Evolutionary conservation across 2,888 invertebrate genomes (phyloP).

Genomic region (Rhagophthalmus giganteus): DNA sequence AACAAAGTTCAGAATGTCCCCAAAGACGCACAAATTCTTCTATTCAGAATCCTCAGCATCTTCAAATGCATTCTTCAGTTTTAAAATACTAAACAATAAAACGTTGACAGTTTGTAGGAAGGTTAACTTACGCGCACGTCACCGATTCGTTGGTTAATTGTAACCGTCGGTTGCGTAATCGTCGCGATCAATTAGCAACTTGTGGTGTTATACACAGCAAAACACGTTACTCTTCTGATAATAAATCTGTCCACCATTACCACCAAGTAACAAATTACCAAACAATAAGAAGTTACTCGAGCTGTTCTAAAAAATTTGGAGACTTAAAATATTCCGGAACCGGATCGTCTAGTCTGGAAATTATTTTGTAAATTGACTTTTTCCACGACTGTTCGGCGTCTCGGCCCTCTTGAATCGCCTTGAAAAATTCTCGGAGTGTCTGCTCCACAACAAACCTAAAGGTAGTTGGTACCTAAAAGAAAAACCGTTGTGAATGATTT

Average conservation of each 20-base stretch:
- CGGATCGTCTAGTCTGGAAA: constrained; percentile 97
- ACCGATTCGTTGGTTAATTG: constrained; percentile 51
- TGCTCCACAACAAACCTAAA: constrained; percentile 97
- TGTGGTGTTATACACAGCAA: constrained; percentile 29
- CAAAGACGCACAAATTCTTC: constrained; percentile 44
- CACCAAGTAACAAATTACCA: constrained; percentile 40
- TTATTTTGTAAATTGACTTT: constrained; percentile 99
- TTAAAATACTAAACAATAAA: constrained; percentile 45
- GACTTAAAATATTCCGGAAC: constrained; percentile 99
- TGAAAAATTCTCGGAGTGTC: constrained; percentile 98
- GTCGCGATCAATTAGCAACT: constrained; percentile 27
- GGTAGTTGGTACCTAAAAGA: constrained; percentile 86
- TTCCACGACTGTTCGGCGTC: constrained; percentile 99
- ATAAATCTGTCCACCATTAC: constrained; percentile 18
- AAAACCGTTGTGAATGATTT: no score
- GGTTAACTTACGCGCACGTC: constrained; percentile 41
- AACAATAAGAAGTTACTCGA: constrained; percentile 71
- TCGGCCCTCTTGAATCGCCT: constrained; percentile 94
- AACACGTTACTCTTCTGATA: constrained; percentile 23
- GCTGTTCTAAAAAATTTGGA: constrained; percentile 98
- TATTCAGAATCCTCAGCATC: constrained; percentile 40
- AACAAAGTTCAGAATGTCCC: constrained; percentile 41
- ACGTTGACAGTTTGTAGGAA: constrained; percentile 50
- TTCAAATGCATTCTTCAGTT: constrained; percentile 45
- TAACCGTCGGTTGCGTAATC: constrained; percentile 27